Base-by-base conservation (phyloP, 1,140 invertebrate genomes). In the Drosophila saltans region DNA sequence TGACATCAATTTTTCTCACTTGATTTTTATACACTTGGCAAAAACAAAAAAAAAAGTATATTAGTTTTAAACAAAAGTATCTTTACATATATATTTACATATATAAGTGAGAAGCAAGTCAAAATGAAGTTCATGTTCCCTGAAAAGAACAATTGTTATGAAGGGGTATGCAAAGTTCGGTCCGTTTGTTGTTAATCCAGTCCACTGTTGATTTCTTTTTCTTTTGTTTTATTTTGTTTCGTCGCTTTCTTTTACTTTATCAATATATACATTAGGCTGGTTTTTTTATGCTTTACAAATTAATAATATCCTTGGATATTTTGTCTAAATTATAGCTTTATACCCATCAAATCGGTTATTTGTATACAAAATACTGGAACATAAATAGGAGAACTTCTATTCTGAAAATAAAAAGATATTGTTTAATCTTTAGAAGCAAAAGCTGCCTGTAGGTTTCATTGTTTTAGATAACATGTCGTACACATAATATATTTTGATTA, bases 1-100 rank as follows among this genome's bases (percentile, higher is more conserved):
- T 86, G 82, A 86, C 82, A 86, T 86, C 80, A 86, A 86, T 86
- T 88, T 59, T 86, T 77, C 70, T 74, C 80, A 83, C 83, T 88
- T 82, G 75, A 88, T 71, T 71, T 66, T 71, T 61, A 26, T 26
- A 52, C 26, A 8, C 45, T 52, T 10, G 16, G 16, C 16, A 16
- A 16, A 16, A 16, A 16, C 16, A 24, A 26, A 2, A 52, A 24
- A 26, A 5, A 24, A 52, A 9, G 45, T 24, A 52, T 52, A 26
- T 10, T 26, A 24, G 45, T 10, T 21, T 10, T 24, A 2, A 8
- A 26, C 21, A 26, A 10, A 10, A 52, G 7, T 52, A 36, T 26
- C 2, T 4, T 1, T 9, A 10, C 4, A 10, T 5, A 40, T 40
- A 40, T 10, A 40, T 16, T 16, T n/a, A n/a, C n/a, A n/a, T n/a